Percentiles rank a stretch among this genome's conserved stretches.
These are phyloP conservation scores for Ahaetulla prasina DNA, from an alignment of 2,113 vertebrate genomes.

Conservation along the genomic window DNA sequence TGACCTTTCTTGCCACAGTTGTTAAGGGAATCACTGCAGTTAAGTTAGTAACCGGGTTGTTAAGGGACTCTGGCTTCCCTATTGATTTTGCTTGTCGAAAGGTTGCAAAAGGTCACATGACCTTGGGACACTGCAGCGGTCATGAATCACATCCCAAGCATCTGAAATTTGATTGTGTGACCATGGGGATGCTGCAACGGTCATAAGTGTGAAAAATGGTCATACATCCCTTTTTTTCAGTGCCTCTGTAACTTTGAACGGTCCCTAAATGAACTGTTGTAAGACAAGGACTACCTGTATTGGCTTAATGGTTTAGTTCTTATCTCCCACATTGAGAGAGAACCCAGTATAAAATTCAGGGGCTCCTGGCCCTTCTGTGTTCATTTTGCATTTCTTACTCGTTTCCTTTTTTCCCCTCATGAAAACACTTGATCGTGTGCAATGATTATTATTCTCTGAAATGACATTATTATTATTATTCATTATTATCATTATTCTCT, in stretches of 20 bases:
- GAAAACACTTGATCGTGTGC: background rate
- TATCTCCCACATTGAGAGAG: background rate
- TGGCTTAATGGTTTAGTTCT: background rate
- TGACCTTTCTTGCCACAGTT: background rate
- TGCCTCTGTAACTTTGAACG: background rate
- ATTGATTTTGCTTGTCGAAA: background rate
- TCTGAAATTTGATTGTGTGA: background rate
- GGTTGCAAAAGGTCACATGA: background rate
- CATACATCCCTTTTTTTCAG: background rate
- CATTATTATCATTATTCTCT: background rate
- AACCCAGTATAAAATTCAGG: background rate
- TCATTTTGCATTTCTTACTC: background rate
- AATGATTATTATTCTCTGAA: background rate
- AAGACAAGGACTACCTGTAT: background rate
- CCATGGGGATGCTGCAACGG: background rate
- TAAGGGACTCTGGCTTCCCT: background rate
- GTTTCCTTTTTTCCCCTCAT: background rate
- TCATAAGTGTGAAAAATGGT: background rate
- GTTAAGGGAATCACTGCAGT: background rate
- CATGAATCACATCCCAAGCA: background rate
- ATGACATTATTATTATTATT: too few species aligned
- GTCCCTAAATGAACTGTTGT: background rate
- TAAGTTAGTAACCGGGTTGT: background rate
- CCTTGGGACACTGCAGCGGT: background rate
- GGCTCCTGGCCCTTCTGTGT: background rate